phyloP scores from a whole-genome alignment of 2,888 invertebrate species.

The Cyaniris semiargus region DNA sequence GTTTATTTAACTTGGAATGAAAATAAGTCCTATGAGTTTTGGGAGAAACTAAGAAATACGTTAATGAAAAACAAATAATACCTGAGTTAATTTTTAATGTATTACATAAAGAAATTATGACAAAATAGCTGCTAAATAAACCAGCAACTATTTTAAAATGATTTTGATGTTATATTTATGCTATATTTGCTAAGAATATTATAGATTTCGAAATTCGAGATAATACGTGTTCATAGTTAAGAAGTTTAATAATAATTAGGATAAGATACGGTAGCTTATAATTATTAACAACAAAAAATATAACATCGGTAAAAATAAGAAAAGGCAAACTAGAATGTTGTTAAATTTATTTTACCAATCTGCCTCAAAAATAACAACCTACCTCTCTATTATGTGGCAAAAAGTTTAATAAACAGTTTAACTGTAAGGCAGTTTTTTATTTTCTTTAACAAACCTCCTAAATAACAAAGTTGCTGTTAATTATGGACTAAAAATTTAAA shows the following conservation, averaged over 20 bases:
- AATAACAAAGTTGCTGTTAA: background rate
- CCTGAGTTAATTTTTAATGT: background rate
- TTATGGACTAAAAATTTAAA: no score
- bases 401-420: background rate
- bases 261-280: background rate
- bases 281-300: background rate
- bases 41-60: slow-evolving; percentile 65
- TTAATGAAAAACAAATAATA: slow-evolving; percentile 46
- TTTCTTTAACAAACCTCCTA: background rate
- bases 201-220: background rate
- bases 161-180: no score
- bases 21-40: slow-evolving; percentile 67
- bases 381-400: background rate
- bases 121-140: no score
- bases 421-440: background rate
- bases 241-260: no score
- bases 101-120: no score
- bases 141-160: no score
- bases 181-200: background rate
- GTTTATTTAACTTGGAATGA: slow-evolving; percentile 83
- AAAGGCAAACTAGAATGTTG: background rate
- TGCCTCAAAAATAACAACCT: background rate
- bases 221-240: background rate
- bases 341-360: background rate
- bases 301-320: background rate